A percentile compares a stretch with the other conserved stretches of the same genome.
Conservation (phyloP, 2,113 vertebrate species). For the Rafetus swinhoei region DNA sequence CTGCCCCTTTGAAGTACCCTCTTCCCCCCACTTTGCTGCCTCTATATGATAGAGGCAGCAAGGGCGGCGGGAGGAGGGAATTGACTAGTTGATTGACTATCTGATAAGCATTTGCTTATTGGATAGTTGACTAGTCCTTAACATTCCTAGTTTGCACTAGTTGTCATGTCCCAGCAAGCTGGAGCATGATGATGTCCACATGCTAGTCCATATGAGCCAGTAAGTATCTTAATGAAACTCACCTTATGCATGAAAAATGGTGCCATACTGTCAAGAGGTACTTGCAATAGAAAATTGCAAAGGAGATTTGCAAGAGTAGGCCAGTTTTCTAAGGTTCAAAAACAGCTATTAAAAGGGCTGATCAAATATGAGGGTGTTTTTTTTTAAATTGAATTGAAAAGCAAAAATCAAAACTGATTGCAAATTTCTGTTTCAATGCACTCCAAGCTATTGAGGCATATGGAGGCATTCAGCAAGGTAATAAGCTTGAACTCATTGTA, state of each 20-base stretch:
- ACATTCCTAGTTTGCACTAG: too few relatives aligned
- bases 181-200: background rate
- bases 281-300: background rate
- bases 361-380: background rate
- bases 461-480: background rate
- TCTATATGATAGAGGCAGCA: too few relatives aligned
- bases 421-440: background rate
- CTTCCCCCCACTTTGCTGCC: too few relatives aligned
- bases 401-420: background rate
- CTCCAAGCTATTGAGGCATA: background rate
- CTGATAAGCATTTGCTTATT: too few relatives aligned
- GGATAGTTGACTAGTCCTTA: too few relatives aligned
- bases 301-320: background rate
- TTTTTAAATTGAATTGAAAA: background rate
- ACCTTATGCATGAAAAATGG: background rate
- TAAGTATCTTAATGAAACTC: accelerated
- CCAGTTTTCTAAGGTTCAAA: background rate
- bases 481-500: background rate
- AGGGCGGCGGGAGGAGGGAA: too few relatives aligned
- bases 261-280: background rate
- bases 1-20: too few relatives aligned
- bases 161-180: accelerated
- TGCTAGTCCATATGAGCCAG: accelerated
- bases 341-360: background rate
- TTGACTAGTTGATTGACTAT: too few relatives aligned